A percentile compares a stretch with the other conserved stretches of the same genome.
phyloP scores from a whole-genome alignment of 2,113 vertebrate species.

The Barnardius zonarius region DNA sequence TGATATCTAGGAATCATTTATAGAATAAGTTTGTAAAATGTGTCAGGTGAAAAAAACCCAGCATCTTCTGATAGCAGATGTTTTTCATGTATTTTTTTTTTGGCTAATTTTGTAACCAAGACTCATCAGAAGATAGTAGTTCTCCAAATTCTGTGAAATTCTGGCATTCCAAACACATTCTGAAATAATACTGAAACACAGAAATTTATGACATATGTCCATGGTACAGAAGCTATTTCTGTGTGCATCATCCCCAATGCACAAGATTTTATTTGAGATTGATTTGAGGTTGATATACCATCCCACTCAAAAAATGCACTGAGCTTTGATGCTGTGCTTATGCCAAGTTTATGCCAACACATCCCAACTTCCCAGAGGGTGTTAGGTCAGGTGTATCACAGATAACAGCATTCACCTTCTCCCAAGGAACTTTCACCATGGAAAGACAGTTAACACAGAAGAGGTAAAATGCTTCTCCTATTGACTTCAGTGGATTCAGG shows the following conservation, averaged over 20 bases:
- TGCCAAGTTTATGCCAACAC: not conserved
- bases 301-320: not conserved
- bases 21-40: not conserved
- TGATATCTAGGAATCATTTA: not conserved
- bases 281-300: not conserved
- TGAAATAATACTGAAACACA: not conserved
- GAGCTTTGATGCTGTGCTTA: not conserved
- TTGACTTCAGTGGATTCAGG: not conserved
- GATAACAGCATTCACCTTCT: not conserved
- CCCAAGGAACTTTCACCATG: not conserved
- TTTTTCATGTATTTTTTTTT: not conserved
- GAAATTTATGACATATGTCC: slow-evolving; percentile 3
- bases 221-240: not conserved
- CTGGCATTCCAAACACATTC: not conserved
- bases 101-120: not conserved
- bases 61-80: not conserved
- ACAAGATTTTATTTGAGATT: not conserved
- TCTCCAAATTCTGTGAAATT: not conserved
- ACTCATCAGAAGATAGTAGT: not conserved
- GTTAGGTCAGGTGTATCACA: not conserved
- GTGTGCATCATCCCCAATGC: not conserved
- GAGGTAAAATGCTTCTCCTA: not conserved
- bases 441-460: not conserved
- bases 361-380: not conserved
- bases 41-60: not conserved